Base-by-base conservation (phyloP, 2,888 invertebrate species). In the Catocala nupta region DNA sequence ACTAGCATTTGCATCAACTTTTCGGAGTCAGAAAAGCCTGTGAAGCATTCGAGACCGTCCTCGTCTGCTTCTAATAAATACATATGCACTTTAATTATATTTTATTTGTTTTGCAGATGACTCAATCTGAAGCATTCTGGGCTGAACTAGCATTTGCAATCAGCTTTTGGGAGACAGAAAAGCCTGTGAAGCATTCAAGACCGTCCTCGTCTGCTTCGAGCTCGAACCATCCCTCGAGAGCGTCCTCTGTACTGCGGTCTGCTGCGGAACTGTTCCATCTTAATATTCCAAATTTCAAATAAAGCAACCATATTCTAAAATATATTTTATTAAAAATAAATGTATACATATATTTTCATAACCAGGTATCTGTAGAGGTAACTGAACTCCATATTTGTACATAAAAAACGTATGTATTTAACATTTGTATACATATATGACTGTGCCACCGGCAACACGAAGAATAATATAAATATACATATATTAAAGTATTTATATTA, bases 21-120 rank as follows among this genome's bases (percentile, higher is more conserved):
- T 79, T 96, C 96, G 95, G 95, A 96, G 71, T 95, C 96, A 16
- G 96, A 96, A 54, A 98, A 97, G 78, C 96, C 96, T 1, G 96
- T 96, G 5, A 85, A 89, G 53, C 93, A 93, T 64, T 90, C 92
- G 0, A 81, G 89, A 0, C 88, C 91, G 0, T 86, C 92, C 0
- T 92, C 93, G 0, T 72, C 87, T 5, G 85, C 84, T 0, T 89
- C 91, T 25, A 4, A 25, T 25, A 25, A 25, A 25, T 25, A 25
- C 25, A 25, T 25, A 25, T 25, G 25, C 25, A 25, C 25, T 25
- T 25, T 25, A 39, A 8, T 39, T 39, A 9, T 48, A 55, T 44
- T 43, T 42, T 11, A 12, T 45, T 39, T 7, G 36, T 59, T 70
- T 91, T 90, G 1, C 86, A 97, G 97, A 95, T 97, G 81, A 95